phyloP scores from a whole-genome alignment of 1,140 invertebrate genomes.

The Heliconius hewitsoni region DNA sequence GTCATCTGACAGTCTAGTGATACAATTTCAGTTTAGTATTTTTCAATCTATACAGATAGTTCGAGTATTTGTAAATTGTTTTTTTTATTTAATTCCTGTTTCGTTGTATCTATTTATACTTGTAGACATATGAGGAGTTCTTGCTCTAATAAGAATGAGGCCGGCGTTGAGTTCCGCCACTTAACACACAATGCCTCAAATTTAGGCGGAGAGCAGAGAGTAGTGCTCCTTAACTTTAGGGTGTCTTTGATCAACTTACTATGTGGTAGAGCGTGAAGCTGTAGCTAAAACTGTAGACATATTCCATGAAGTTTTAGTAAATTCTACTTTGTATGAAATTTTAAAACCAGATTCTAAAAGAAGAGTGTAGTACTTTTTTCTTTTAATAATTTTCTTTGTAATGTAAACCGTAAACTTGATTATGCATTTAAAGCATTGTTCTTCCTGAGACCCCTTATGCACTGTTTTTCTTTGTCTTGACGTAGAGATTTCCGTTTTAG shows the following conservation, averaged over 20 bases:
- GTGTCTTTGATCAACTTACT: no score
- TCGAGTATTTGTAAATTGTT: background rate
- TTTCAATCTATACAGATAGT: background rate
- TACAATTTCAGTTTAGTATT: background rate
- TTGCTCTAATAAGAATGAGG: no score
- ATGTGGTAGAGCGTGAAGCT: no score
- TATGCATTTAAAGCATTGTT: constrained; percentile 40
- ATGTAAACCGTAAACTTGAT: constrained; percentile 23
- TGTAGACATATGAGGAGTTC: no score
- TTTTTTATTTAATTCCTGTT: background rate
- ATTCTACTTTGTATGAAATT: background rate
- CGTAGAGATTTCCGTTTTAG: constrained; percentile 21
- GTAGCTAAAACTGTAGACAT: no score
- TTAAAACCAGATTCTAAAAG: background rate
- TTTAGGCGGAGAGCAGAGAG: no score
- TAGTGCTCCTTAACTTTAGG: no score
- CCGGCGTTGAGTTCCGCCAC: no score
- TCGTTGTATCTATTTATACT: background rate
- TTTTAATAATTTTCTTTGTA: constrained; percentile 14
- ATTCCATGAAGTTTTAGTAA: background rate
- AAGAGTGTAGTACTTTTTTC: constrained; percentile 25
- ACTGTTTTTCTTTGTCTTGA: constrained; percentile 31
- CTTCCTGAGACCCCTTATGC: constrained; percentile 35
- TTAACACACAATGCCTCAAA: no score
- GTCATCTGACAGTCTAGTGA: background rate